These are phyloP conservation scores for Meloe dianella DNA, from an alignment of 2,888 invertebrate species.

Conservation along the genomic window DNA sequence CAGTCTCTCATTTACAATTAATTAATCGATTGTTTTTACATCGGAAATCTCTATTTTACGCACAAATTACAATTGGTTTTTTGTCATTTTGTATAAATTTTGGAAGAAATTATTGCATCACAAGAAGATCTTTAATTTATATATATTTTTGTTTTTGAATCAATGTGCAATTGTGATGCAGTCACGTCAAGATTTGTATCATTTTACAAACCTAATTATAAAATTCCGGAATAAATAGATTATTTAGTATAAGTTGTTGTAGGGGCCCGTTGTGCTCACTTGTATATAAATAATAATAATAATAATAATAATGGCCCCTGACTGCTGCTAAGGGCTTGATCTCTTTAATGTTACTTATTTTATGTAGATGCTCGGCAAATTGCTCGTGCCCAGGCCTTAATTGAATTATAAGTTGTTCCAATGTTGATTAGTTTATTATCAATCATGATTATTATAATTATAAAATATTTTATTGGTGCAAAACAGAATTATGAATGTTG, in stretches of 20 bases:
- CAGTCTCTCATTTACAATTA: neutral
- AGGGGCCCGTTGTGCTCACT: conserved; percentile 44
- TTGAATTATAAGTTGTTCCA: conserved; percentile 32
- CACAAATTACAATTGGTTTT: conserved; percentile 22
- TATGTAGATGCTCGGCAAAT: conserved; percentile 33
- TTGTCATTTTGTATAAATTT: conserved; percentile 27
- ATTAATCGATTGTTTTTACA: neutral
- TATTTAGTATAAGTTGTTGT: conserved; percentile 43
- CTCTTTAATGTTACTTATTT: conserved; percentile 52
- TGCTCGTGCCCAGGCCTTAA: conserved; percentile 35
- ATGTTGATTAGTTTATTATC: conserved; percentile 12
- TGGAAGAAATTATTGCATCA: conserved; percentile 27
- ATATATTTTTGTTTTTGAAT: neutral
- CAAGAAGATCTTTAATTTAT: neutral
- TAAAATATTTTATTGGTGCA: conserved; percentile 26
- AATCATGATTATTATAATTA: conserved; percentile 23
- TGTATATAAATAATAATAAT: conserved; percentile 43
- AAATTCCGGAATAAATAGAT: conserved; percentile 33
- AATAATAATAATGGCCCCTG: conserved; percentile 42
- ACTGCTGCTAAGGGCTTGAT: conserved; percentile 54
- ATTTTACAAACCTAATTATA: conserved; percentile 21
- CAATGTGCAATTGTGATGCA: conserved; percentile 5
- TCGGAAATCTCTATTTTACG: neutral
- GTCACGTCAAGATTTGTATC: neutral
- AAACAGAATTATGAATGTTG: conserved; percentile 6